Evolutionary conservation across 2,888 invertebrate species (phyloP).

Genomic region (Villa cingulata): DNA sequence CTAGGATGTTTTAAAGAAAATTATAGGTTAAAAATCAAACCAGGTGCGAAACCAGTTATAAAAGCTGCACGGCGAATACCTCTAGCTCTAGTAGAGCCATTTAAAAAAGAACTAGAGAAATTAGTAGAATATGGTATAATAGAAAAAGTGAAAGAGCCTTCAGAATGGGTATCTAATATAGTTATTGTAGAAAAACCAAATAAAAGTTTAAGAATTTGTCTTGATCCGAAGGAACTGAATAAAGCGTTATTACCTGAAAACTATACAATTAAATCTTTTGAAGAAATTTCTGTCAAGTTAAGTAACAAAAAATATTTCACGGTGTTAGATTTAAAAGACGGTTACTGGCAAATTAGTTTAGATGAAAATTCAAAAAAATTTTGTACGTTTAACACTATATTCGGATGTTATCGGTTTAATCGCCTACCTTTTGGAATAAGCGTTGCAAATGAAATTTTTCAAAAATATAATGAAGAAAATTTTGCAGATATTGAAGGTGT

Average conservation of each 20-base stretch:
- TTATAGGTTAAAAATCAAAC: conserved; percentile 2
- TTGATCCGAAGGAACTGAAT: conserved; percentile 19
- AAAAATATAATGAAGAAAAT: conserved; percentile 14
- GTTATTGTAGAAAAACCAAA: conserved; percentile 20
- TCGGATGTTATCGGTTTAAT: conserved; percentile 9
- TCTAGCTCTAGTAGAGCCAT: neutral
- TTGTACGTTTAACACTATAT: conserved; percentile 17
- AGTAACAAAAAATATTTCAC: too few species aligned
- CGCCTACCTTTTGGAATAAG: conserved; percentile 18
- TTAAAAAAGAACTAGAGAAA: conserved; percentile 1
- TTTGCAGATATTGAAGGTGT: conserved; percentile 19
- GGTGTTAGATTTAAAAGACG: too few species aligned
- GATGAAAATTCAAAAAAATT: conserved; percentile 23
- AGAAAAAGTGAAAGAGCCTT: conserved; percentile 11
- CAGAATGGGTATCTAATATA: conserved; percentile 9
- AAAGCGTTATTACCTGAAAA: conserved; percentile 15
- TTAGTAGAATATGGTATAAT: conserved; percentile 2
- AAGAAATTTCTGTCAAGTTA: conserved; percentile 14
- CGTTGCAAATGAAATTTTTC: conserved; percentile 19
- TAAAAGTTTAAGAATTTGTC: conserved; percentile 17
- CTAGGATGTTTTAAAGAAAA: conserved; percentile 1
- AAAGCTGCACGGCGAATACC: neutral
- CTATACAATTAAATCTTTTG: conserved; percentile 16
- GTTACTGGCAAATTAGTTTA: too few species aligned
- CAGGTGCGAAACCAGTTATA: neutral